phyloP scores from a whole-genome alignment of 2,113 vertebrate species.

The Alligator mississippiensis region DNA sequence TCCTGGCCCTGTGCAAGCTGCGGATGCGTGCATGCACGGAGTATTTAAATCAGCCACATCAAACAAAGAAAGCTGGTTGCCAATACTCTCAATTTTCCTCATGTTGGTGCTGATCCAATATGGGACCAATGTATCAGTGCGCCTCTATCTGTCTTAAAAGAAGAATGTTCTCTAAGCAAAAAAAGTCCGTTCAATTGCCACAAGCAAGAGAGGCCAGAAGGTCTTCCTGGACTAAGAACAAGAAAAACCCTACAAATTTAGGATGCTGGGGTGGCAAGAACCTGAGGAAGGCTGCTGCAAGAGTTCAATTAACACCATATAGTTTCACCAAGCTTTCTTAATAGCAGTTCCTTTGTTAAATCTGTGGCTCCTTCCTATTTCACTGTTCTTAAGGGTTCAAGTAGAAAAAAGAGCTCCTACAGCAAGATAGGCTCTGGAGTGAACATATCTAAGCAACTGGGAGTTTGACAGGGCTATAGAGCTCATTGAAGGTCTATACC shows the following conservation, averaged over 20 bases:
- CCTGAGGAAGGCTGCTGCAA: too few species aligned
- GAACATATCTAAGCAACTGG: not conserved
- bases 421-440: not conserved
- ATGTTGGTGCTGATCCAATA: too few species aligned
- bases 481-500: not conserved
- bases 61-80: too few species aligned
- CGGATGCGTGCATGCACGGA: too few species aligned
- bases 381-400: accelerated
- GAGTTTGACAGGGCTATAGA: not conserved
- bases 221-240: not conserved
- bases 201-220: not conserved
- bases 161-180: not conserved
- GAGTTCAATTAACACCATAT: too few species aligned
- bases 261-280: too few species aligned
- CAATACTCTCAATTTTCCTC: too few species aligned
- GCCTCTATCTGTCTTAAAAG: too few species aligned
- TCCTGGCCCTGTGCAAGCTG: too few species aligned
- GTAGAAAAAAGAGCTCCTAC: not conserved
- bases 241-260: not conserved
- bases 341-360: not conserved
- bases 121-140: too few species aligned
- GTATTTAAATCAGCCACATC: too few species aligned
- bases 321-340: too few species aligned
- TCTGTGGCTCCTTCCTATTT: not conserved
- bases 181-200: not conserved